These are phyloP conservation scores for Notolabrus celidotus DNA, from an alignment of 2,797 vertebrate species.

Conservation along the genomic window DNA sequence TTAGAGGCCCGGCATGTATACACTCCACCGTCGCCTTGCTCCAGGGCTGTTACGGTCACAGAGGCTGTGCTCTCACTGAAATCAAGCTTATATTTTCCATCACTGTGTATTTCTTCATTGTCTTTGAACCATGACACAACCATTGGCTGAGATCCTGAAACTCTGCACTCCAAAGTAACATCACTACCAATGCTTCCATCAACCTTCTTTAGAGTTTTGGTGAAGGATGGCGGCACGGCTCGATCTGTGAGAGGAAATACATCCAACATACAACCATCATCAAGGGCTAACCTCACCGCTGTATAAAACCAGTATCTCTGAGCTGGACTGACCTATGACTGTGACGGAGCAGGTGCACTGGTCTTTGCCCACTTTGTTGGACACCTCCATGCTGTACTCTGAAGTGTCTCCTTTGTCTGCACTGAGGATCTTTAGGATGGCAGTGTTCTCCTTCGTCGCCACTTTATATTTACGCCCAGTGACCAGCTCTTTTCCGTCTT, in stretches of 20 bases:
- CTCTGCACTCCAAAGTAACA: slow-evolving; percentile 91
- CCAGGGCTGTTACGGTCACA: slow-evolving; percentile 87
- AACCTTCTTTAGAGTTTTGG: slow-evolving; percentile 90
- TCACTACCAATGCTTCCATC: slow-evolving; percentile 84
- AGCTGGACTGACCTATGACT: slow-evolving; percentile 91
- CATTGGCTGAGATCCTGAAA: slow-evolving; percentile 95
- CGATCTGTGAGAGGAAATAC: slow-evolving; percentile 90
- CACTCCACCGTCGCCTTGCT: slow-evolving; percentile 88
- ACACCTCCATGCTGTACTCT: slow-evolving; percentile 94
- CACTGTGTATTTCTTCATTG: slow-evolving; percentile 84
- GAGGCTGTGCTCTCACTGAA: slow-evolving; percentile 91
- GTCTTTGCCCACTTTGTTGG: slow-evolving; percentile 93
- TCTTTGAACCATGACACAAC: slow-evolving; percentile 93
- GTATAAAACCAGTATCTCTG: background rate
- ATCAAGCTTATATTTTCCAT: slow-evolving; percentile 85
- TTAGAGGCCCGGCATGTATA: slow-evolving; percentile 93
- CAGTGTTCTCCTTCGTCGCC: slow-evolving; percentile 90
- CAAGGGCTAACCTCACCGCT: background rate
- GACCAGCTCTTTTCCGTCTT: slow-evolving; percentile 89
- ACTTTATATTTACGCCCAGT: slow-evolving; percentile 94
- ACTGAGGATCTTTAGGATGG: slow-evolving; percentile 91
- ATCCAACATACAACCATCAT: slow-evolving; percentile 61
- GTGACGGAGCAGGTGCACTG: slow-evolving; percentile 90
- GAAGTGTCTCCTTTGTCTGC: slow-evolving; percentile 91
- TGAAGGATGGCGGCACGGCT: slow-evolving; percentile 92